Base-by-base conservation (phyloP, 2,888 invertebrate species). In the Pasiphila rectangulata region DNA sequence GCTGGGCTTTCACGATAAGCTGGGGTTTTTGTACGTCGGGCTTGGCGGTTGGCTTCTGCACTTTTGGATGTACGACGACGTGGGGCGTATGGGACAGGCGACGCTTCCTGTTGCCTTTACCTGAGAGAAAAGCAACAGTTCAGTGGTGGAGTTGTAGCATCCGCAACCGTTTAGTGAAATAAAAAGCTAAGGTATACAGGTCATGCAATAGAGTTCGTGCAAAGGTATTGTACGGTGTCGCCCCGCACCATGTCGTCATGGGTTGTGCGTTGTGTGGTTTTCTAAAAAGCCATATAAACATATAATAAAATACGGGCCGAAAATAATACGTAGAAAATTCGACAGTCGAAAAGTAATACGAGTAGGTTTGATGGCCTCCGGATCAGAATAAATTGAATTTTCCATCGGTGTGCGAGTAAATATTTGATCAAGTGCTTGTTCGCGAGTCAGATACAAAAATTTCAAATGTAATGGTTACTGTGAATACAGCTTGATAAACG, bases 1-100 rank as follows among this genome's bases (percentile, higher is more conserved):
- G 84, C 51, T 87, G 86, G 1, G 86, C 86, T 56, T 82, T 85
- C 17, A 88, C 87, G 3, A 86, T 74, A 29, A 87, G 64, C 49
- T 86, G 86, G 0, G 88, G 88, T 58, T 86, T 86, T 42, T 75
- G 75, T 2, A 17, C 32, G 72, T 61, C 5, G 75, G 83, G 63
- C 56, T 74, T 83, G 15, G 83, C 68, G 2, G 80, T 69, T 0
- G 87, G 75, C 46, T 80, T 87, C 55, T 85, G 89, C 37, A 87
- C 64, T 71, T 89, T 89, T 0, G 87, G 79, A 51, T 83, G 82
- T 21, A 83, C 79, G 12, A 72, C 67, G 5, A 79, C 75, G 56
- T 78, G 83, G 1, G 81, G 79, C 1, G 86, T 82, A 54, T 78
- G 77, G 41, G 83, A 88, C n/a, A 79, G 75, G 43, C 85, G 85